Evolutionary conservation across 1,140 invertebrate genomes (phyloP).

Genomic region (Protaetia brevitarsis): DNA sequence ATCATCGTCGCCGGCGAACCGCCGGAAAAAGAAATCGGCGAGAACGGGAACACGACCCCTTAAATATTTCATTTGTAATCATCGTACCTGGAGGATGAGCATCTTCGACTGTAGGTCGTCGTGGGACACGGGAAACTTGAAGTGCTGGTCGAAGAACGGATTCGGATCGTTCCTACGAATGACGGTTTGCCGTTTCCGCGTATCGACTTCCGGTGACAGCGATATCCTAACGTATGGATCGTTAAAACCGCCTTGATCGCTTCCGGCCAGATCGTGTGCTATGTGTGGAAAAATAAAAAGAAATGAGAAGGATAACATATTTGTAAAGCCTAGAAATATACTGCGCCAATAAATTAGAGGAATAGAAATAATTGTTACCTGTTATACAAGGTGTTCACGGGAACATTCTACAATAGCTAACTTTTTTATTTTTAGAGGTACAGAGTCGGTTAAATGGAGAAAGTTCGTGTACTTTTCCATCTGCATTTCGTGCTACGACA

Average conservation of each 20-base stretch:
- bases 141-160: constrained; percentile 79
- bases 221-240: constrained; percentile 80
- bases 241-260: constrained; percentile 79
- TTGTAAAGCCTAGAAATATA: too few relatives aligned
- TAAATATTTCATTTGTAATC: not conserved
- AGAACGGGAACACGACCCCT: constrained; percentile 61
- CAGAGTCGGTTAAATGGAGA: too few relatives aligned
- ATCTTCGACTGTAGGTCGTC: constrained; percentile 74
- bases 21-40: constrained; percentile 39
- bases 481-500: too few relatives aligned
- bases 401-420: too few relatives aligned
- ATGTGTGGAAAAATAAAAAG: too few relatives aligned
- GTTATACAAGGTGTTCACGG: too few relatives aligned
- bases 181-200: constrained; percentile 76
- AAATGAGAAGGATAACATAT: not conserved
- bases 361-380: too few relatives aligned
- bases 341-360: too few relatives aligned
- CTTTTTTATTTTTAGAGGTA: too few relatives aligned
- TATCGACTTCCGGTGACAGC: constrained; percentile 76
- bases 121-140: constrained; percentile 80
- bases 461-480: too few relatives aligned
- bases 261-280: constrained; percentile 79
- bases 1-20: not conserved
- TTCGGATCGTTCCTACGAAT: constrained; percentile 73
- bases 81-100: constrained; percentile 60